Evolutionary conservation across 2,888 invertebrate species (phyloP).

Genomic region (Muscina levida): DNA sequence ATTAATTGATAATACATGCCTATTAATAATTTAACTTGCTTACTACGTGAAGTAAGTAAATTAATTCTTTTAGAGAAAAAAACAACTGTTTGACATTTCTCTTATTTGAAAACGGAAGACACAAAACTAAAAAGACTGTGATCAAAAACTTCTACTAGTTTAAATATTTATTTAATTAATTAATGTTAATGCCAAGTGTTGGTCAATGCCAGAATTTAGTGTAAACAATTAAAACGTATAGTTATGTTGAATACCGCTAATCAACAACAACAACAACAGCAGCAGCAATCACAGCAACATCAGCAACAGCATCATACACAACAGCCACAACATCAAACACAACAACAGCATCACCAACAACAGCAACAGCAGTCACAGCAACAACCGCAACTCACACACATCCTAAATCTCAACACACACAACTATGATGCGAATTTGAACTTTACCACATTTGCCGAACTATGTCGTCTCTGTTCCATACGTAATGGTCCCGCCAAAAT

Average conservation of each 20-base stretch:
- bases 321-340: constrained; percentile 73
- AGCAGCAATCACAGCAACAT: constrained; percentile 51
- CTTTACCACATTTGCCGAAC: constrained; percentile 85
- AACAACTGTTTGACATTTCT: too few species aligned
- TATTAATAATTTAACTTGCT: too few species aligned
- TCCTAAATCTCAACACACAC: constrained; percentile 76
- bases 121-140: constrained; percentile 53
- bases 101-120: neutral
- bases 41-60: too few species aligned
- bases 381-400: constrained; percentile 71
- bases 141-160: constrained; percentile 61
- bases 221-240: constrained; percentile 62
- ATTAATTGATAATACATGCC: too few species aligned
- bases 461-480: constrained; percentile 86
- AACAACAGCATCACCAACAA: constrained; percentile 60
- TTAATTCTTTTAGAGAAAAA: too few species aligned
- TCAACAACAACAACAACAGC: constrained; percentile 68
- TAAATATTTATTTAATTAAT: constrained; percentile 35
- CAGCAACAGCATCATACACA: constrained; percentile 73
- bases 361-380: constrained; percentile 66
- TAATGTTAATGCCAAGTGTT: constrained; percentile 22
- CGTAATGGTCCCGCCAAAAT: constrained; percentile 85
- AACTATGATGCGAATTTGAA: constrained; percentile 82
- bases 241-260: constrained; percentile 75
- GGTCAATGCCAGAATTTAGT: constrained; percentile 56